Conservation (phyloP, 2,888 invertebrate genomes). For the Bimastos eiseni region DNA sequence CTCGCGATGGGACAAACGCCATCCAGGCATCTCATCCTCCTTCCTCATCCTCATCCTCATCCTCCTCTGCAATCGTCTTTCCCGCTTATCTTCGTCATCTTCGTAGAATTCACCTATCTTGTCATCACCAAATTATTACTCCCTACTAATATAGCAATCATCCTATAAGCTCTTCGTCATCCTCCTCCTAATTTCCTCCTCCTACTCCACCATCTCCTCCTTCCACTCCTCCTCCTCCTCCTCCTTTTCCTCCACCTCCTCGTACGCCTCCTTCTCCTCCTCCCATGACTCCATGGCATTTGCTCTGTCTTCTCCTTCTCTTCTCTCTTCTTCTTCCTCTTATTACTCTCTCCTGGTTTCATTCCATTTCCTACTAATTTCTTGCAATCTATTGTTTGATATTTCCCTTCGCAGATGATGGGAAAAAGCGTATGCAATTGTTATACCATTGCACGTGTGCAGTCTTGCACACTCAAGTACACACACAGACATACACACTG, state of each 20-base stretch:
- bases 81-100: no score
- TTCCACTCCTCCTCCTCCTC: rapidly evolving
- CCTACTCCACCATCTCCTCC: neutral
- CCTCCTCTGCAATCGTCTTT: no score
- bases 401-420: no score
- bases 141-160: neutral
- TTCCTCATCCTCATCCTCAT: no score
- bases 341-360: no score
- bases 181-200: neutral
- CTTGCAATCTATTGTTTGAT: no score
- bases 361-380: no score
- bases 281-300: neutral
- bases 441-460: no score
- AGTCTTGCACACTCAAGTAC: no score
- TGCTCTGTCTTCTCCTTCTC: neutral
- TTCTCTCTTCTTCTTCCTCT: no score
- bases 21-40: neutral
- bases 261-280: neutral
- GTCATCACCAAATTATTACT: neutral
- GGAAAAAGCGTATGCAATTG: no score
- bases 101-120: neutral
- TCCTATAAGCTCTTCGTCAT: neutral
- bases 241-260: neutral
- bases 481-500: no score
- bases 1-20: neutral